Evolutionary conservation across 2,113 vertebrate species (phyloP).

Genomic region (Myotis brandtii): DNA sequence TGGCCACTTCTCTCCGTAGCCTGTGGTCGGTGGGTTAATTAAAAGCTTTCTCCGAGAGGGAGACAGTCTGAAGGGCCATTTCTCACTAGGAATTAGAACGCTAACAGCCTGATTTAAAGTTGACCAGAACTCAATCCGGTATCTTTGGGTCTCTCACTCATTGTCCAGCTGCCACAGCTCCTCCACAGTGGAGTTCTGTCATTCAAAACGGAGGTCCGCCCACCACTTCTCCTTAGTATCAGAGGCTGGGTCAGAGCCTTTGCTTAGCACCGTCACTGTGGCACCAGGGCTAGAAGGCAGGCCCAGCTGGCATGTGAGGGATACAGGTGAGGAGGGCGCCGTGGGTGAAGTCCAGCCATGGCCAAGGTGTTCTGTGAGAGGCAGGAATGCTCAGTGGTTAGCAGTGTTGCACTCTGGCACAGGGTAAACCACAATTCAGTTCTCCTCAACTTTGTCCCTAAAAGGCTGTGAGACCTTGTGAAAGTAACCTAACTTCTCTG

Average conservation of each 20-base stretch:
- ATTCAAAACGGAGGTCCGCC: too few relatives aligned
- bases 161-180: not conserved
- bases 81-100: not conserved
- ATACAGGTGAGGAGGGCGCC: accelerated
- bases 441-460: not conserved
- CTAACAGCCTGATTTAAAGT: not conserved
- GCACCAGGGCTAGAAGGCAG: not conserved
- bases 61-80: not conserved
- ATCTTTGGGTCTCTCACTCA: not conserved
- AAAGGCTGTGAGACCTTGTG: not conserved
- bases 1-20: not conserved
- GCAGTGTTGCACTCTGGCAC: accelerated
- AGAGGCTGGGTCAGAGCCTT: not conserved
- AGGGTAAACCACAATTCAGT: not conserved
- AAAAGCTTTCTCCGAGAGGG: not conserved
- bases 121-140: accelerated
- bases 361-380: not conserved
- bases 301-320: accelerated
- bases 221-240: accelerated
- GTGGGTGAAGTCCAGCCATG: accelerated
- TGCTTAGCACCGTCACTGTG: accelerated
- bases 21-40: slow-evolving; percentile 2
- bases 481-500: not conserved
- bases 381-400: not conserved
- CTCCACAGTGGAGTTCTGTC: not conserved